phyloP scores from a whole-genome alignment of 2,888 invertebrate genomes.

The Melanchra persicariae region DNA sequence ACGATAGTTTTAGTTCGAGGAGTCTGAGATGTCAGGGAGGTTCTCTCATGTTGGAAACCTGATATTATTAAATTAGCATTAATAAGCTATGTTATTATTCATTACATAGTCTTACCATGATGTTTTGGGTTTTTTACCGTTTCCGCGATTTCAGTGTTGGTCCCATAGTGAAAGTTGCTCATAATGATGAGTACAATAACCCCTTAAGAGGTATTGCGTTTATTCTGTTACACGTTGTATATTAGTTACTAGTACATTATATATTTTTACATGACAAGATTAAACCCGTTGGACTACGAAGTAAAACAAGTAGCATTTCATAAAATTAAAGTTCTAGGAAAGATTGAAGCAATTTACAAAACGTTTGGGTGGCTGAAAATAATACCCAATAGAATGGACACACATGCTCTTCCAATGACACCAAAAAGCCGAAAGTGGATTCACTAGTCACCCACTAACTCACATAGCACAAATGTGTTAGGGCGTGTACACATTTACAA shows the following conservation, averaged over 20 bases:
- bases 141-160: no score
- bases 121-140: background rate
- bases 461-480: conserved; percentile 13
- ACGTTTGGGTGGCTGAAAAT: background rate
- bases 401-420: background rate
- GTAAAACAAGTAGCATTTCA: background rate
- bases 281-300: background rate
- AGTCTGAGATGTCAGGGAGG: conserved; percentile 15
- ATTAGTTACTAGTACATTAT: background rate
- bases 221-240: no score
- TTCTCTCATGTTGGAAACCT: conserved; percentile 10
- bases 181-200: no score
- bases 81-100: conserved; percentile 8
- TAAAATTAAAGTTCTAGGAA: background rate
- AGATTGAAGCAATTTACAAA: background rate
- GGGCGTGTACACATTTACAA: conserved; percentile 32
- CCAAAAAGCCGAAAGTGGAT: background rate
- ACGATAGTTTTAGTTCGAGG: conserved; percentile 49
- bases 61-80: background rate
- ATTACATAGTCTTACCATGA: background rate
- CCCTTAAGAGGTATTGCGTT: no score
- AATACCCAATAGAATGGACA: background rate
- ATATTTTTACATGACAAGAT: background rate
- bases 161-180: no score
- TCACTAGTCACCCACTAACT: background rate